phyloP scores from a whole-genome alignment of 1,140 invertebrate genomes.

The Euwallacea fornicatus region DNA sequence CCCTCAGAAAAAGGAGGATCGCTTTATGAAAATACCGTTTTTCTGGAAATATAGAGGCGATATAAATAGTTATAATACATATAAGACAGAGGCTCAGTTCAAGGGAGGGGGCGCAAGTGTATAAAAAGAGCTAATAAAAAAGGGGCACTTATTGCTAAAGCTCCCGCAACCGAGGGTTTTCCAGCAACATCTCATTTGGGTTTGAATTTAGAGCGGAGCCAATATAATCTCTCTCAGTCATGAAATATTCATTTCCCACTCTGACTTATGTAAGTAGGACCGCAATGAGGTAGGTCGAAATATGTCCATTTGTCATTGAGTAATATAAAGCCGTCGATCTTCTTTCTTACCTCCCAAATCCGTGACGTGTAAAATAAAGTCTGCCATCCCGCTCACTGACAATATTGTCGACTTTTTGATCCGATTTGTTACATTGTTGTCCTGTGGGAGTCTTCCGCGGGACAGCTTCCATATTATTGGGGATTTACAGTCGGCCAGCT shows the following conservation, averaged over 20 bases:
- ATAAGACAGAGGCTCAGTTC: background rate
- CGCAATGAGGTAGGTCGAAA: background rate
- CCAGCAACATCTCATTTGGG: slow-evolving; percentile 11
- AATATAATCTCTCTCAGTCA: slow-evolving; percentile 5
- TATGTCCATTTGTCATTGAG: background rate
- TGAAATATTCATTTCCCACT: slow-evolving; percentile 10
- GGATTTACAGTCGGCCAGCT: slow-evolving; percentile 39
- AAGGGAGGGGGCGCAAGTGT: background rate
- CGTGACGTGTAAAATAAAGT: slow-evolving; percentile 36
- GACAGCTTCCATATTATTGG: slow-evolving; percentile 49
- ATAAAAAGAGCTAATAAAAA: slow-evolving; percentile 10
- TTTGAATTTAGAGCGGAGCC: slow-evolving; percentile 3
- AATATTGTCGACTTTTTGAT: slow-evolving; percentile 56
- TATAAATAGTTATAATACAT: background rate
- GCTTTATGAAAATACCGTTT: slow-evolving; percentile 30
- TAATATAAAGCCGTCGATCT: background rate
- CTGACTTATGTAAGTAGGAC: too few relatives aligned
- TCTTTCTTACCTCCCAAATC: slow-evolving; percentile 27
- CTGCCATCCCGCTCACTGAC: slow-evolving; percentile 37
- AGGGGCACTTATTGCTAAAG: slow-evolving; percentile 9
- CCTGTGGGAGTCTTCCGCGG: slow-evolving; percentile 50
- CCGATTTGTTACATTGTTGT: slow-evolving; percentile 53
- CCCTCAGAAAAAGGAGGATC: background rate
- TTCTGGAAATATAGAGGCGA: background rate
- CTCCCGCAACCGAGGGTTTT: background rate